Conservation (phyloP, 2,888 invertebrate species). For the Mimumesa dahlbomi region DNA sequence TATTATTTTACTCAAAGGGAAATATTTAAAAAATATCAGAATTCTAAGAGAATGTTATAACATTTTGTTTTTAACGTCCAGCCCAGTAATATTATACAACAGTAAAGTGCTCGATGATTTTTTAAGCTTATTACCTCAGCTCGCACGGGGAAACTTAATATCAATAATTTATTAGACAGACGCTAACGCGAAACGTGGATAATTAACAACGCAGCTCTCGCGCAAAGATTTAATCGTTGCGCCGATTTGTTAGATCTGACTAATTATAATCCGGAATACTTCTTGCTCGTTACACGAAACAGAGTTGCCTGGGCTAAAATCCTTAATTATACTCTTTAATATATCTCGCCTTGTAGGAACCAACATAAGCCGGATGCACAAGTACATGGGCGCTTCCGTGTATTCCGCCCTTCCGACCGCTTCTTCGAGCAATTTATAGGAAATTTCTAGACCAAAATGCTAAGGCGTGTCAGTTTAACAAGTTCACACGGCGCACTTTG, state of each 20-base stretch:
- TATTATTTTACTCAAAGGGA: no score
- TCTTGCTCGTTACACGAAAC: not conserved
- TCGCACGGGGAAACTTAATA: no score
- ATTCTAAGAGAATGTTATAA: no score
- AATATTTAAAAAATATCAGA: no score
- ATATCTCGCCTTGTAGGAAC: slow-evolving; percentile 30
- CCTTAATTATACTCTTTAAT: slow-evolving; percentile 50
- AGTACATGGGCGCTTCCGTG: slow-evolving; percentile 23
- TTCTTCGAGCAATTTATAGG: slow-evolving; percentile 52
- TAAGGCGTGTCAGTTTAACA: slow-evolving; percentile 34
- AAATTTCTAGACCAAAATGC: slow-evolving; percentile 46
- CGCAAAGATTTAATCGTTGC: slow-evolving; percentile 19
- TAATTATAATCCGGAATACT: slow-evolving; percentile 32
- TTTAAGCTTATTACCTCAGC: no score
- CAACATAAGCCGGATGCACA: slow-evolving; percentile 40
- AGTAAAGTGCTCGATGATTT: no score
- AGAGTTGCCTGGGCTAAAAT: slow-evolving; percentile 16
- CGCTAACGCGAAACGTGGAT: no score
- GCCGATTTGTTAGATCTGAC: slow-evolving; percentile 19
- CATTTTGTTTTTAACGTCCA: no score
- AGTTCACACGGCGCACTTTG: slow-evolving; percentile 22
- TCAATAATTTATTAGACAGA: no score
- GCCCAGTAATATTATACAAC: no score
- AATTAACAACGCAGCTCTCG: slow-evolving; percentile 8
- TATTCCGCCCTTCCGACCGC: slow-evolving; percentile 24